Base-by-base conservation (phyloP, 1,140 invertebrate genomes). In the Mamestra configurata region DNA sequence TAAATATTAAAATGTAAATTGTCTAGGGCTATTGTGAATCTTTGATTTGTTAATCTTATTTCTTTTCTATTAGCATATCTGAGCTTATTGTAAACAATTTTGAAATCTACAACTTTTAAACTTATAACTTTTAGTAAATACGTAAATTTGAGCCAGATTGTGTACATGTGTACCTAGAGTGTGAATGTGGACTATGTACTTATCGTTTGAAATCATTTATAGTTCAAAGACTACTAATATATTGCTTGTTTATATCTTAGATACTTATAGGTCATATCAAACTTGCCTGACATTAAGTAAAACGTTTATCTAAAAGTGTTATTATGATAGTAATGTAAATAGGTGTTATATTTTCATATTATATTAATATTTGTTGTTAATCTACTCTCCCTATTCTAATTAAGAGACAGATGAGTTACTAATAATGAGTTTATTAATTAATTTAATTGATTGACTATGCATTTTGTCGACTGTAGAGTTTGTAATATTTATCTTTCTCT, bases 251-350 rank as follows among this genome's bases (percentile, higher is more conserved):
- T 57, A 57, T 57, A 18, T 59, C 35, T 35, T 35, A 76, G 40
- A 76, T 64, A 35, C 18, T 22, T 37, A 22, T 53, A 18, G n/a
- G 11, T 77, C 75, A 77, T 77, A 77, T 77, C 75, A 53, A 77
- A 68, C 75, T 77, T 77, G 75, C 75, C 75, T 77, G 72, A 43
- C 15, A 24, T 51, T 3, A 61, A 49, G 53, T 22, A 55, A 55
- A 55, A 24, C 53, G 0, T 4, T 24, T 55, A 55, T 55, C 20
- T 57, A 57, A 66, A 66, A 22, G 7, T 20, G 6, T 37, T 66
- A 13, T 43, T 40, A 40, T 66, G 35, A 64, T 64, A 20, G 35
- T 64, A 40, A 66, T 66, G 18, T 66, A 40, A 66, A 40, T 66
- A 66, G 13, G 4, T 66, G 61, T 66, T 40, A 66, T 66, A 40